A percentile compares a stretch with the other conserved stretches of the same genome.
Evolutionary conservation across 2,888 invertebrate species (phyloP).

Genomic region (Ceraclea dissimilis): DNA sequence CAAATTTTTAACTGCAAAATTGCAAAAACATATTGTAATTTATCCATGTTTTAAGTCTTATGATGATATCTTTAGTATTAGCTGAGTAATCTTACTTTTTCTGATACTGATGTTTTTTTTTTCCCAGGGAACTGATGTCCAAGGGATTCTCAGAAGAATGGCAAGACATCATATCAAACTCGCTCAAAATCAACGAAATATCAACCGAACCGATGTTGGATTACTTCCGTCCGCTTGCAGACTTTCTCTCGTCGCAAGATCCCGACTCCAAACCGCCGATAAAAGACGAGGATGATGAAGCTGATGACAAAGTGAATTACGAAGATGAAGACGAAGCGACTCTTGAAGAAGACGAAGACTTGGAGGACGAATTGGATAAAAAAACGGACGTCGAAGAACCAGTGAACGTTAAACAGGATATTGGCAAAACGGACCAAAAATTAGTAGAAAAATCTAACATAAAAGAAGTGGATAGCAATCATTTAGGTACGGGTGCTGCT

Average conservation of each 20-base stretch:
- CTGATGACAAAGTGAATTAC: background rate
- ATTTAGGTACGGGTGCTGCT: background rate
- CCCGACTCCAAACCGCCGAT: slow-evolving; percentile 19
- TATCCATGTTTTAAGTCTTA: no score
- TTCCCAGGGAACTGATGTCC: slow-evolving; percentile 39
- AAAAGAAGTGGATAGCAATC: background rate
- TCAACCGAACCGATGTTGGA: slow-evolving; percentile 46
- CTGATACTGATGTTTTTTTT: no score
- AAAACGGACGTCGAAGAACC: background rate
- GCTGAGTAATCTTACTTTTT: no score
- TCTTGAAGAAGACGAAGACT: slow-evolving; percentile 32
- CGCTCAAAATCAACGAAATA: slow-evolving; percentile 37
- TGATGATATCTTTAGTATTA: no score
- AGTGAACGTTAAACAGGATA: background rate
- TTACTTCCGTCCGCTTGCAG: slow-evolving; percentile 49
- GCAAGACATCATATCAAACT: slow-evolving; percentile 44
- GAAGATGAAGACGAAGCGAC: slow-evolving; percentile 26
- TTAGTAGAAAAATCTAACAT: background rate
- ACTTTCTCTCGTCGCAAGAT: slow-evolving; percentile 45
- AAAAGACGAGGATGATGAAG: slow-evolving; percentile 11
- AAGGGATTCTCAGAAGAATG: slow-evolving; percentile 42
- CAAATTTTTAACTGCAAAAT: no score
- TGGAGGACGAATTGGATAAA: slow-evolving; percentile 6
- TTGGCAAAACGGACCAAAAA: background rate
- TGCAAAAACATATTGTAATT: no score